Percentiles rank a stretch among this genome's conserved stretches.
Evolutionary conservation across 1,140 invertebrate genomes (phyloP).

Genomic region (Stegodyphus dumicola): DNA sequence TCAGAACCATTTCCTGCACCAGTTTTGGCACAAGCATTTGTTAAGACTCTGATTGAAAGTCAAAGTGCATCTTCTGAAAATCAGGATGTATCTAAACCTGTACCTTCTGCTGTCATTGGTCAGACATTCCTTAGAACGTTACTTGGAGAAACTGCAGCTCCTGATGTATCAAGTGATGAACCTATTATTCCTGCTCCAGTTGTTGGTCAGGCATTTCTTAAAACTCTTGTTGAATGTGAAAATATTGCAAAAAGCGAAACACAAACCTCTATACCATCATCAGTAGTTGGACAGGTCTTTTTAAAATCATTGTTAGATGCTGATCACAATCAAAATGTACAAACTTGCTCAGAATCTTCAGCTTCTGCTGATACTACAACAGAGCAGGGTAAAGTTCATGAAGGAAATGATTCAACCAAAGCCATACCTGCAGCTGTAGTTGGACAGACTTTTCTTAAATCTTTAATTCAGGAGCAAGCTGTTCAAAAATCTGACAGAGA

Average conservation of each 20-base stretch:
- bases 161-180: background rate
- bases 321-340: background rate
- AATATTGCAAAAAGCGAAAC: background rate
- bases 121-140: background rate
- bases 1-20: constrained; percentile 16
- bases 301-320: constrained; percentile 36
- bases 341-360: background rate
- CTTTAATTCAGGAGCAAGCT: background rate
- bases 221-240: constrained; percentile 25
- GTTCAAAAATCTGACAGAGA: background rate
- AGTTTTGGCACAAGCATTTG: constrained; percentile 39
- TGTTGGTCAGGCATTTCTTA: constrained; percentile 50
- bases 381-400: constrained; percentile 4
- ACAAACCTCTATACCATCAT: constrained; percentile 25
- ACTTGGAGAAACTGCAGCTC: background rate
- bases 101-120: background rate
- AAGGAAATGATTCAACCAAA: background rate
- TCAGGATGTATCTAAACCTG: background rate
- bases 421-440: constrained; percentile 13
- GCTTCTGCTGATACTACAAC: background rate
- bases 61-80: background rate
- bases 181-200: background rate
- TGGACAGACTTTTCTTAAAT: constrained; percentile 23
- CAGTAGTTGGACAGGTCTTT: constrained; percentile 47
- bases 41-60: constrained; percentile 30